phyloP scores from a whole-genome alignment of 1,140 invertebrate species.

The Venustaconcha ellipsiformis region DNA sequence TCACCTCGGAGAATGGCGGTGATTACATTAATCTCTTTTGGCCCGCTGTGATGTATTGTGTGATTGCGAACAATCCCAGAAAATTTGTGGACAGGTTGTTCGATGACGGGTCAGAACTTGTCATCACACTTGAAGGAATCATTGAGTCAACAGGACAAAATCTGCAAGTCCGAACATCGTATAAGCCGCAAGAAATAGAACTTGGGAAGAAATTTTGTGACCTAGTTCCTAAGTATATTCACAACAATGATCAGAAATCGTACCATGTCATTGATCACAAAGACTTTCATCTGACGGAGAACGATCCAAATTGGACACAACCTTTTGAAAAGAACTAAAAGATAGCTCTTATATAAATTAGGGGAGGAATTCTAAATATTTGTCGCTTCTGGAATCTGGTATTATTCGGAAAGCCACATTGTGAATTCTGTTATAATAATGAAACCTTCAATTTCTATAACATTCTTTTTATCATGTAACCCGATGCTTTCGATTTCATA shows the following conservation, averaged over 20 bases:
- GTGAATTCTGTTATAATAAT: no score
- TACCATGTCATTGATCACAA: conserved; percentile 17
- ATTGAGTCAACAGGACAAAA: conserved; percentile 56
- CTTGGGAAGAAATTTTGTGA: conserved; percentile 24
- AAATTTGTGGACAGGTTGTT: conserved; percentile 85
- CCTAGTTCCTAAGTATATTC: conserved; percentile 13
- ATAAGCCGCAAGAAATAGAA: conserved; percentile 67
- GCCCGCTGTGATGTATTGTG: conserved; percentile 83
- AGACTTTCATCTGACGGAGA: conserved; percentile 13
- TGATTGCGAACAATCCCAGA: conserved; percentile 84
- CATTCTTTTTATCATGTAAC: no score
- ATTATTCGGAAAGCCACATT: no score
- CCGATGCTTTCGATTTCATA: no score
- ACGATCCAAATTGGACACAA: conserved; percentile 15
- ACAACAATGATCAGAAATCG: conserved; percentile 5
- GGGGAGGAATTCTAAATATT: no score
- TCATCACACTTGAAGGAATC: conserved; percentile 90
- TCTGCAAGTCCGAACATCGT: conserved; percentile 65
- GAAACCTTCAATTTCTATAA: no score
- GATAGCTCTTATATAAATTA: no score
- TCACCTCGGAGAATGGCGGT: conserved; percentile 84
- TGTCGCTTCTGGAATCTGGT: no score
- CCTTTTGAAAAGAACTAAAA: no score
- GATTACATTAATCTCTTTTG: conserved; percentile 90
- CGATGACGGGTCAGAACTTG: conserved; percentile 83